Evolutionary conservation across 1,140 invertebrate species (phyloP).

Genomic region (Diabrotica undecimpunctata): DNA sequence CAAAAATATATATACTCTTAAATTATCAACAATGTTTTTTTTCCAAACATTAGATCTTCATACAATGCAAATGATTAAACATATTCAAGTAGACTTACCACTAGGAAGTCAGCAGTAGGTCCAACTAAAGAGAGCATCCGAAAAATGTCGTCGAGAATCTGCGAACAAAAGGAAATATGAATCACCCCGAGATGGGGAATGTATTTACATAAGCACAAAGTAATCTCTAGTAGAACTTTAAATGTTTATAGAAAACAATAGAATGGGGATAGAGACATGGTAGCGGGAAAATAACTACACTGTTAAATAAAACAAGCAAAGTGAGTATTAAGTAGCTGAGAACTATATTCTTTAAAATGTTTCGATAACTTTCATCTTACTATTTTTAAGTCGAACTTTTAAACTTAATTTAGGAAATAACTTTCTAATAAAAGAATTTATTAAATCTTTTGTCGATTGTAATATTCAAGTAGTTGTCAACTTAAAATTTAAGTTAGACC

Average conservation of each 20-base stretch:
- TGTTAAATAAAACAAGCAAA: no score
- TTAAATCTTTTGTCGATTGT: no score
- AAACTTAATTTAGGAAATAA: no score
- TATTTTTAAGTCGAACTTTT: no score
- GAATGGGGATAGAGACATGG: neutral
- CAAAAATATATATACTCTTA: no score
- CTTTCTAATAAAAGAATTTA: no score
- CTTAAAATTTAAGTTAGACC: no score
- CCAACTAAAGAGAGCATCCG: neutral
- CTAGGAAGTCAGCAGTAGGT: neutral
- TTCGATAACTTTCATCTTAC: no score
- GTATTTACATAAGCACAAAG: slow-evolving; percentile 15
- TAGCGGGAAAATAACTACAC: neutral
- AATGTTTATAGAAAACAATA: slow-evolving; percentile 11
- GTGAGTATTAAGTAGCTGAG: no score
- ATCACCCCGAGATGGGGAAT: neutral
- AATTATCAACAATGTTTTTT: no score
- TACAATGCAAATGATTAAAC: slow-evolving; percentile 2
- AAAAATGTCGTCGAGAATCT: slow-evolving; percentile 10
- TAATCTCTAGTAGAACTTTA: slow-evolving; percentile 8
- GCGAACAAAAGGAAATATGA: slow-evolving; percentile 15
- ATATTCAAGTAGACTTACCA: neutral
- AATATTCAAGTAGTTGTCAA: no score
- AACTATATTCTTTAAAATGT: no score
- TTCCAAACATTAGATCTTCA: neutral